These are phyloP conservation scores for Drosophila cognata DNA, from an alignment of 2,888 invertebrate genomes.

Conservation along the genomic window DNA sequence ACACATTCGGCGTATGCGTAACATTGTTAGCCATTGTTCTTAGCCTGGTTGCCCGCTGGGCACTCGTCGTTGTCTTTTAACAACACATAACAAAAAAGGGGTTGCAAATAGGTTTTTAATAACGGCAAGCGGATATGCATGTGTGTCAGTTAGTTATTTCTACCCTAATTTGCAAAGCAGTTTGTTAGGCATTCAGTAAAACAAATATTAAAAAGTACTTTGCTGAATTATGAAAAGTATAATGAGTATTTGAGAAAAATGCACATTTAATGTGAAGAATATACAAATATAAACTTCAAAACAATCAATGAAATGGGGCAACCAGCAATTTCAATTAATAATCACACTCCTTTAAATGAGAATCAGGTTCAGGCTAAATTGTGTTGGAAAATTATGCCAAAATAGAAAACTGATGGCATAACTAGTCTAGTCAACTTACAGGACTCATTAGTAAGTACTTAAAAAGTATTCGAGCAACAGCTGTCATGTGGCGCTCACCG, in stretches of 20 bases:
- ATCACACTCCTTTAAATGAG: neutral
- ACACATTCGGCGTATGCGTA: slow-evolving; percentile 64
- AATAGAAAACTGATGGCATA: neutral
- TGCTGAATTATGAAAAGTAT: neutral
- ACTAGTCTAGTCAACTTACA: slow-evolving; percentile 35
- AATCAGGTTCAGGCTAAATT: slow-evolving; percentile 1
- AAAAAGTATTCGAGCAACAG: slow-evolving; percentile 78
- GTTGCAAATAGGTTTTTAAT: slow-evolving; percentile 24
- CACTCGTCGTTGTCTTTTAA: slow-evolving; percentile 34
- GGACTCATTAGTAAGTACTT: slow-evolving; percentile 78
- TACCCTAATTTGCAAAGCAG: neutral
- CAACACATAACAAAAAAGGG: slow-evolving; percentile 24
- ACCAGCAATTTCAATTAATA: neutral
- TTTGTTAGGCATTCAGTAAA: neutral
- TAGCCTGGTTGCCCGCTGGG: slow-evolving; percentile 46
- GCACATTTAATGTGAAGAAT: neutral
- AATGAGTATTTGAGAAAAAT: neutral
- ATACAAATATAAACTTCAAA: neutral
- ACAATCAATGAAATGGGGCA: neutral
- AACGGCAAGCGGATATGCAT: slow-evolving; percentile 18
- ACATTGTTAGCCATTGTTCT: slow-evolving; percentile 67
- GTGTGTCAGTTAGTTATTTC: slow-evolving; percentile 5
- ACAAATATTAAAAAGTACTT: neutral
- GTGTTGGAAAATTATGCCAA: neutral
- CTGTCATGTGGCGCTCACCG: slow-evolving; percentile 59